Base-by-base conservation (phyloP, 2,113 vertebrate genomes). In the Donacobius atricapilla region DNA sequence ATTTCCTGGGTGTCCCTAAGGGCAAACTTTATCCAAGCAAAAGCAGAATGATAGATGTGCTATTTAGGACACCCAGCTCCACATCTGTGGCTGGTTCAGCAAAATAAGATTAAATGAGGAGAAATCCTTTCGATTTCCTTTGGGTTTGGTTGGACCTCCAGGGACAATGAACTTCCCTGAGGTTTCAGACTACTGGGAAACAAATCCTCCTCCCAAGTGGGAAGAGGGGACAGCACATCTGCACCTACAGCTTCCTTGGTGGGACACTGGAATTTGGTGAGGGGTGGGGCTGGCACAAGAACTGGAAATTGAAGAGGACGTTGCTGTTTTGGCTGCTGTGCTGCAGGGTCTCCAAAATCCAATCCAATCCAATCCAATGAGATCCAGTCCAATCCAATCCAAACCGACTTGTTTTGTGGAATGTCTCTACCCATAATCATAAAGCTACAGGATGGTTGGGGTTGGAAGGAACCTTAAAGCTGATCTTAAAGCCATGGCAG, bases 11-110 rank as follows among this genome's bases (percentile, higher is more conserved):
- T 83, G 33, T 91, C 93, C 90, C 91, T 68, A 22, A 48, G n/a
- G 86, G 77, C 70, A 92, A 89, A 91, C 70, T 61, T 90, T 69
- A 89, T 39, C 71, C 84, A 79, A 93, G 94, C 83, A 92, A 77
- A 63, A 90, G 87, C 61, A 61, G 66, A 54, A 87, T 60, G 83
- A 91, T 87, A 31, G 60, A 90, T 95, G 73, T 82, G 89, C 76
- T 93, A 83, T 89, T 63, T 94, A 84, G 91, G 88, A 71, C 90
- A 89, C 17, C 2, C 73, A 81, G 56, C 79, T 89, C 64, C 53
- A 68, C 87, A 91, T 93, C 84, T 95, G 88, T 56, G 77, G 70
- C 15, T 77, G 48, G 37, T 83, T 90, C 68, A 83, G 87, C 37
- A 50, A 58, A 94, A 79, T 37, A 19, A 76, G 61, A 96, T 94